Evolutionary conservation across 2,113 vertebrate genomes (phyloP).

Genomic region (Rhea americana): DNA sequence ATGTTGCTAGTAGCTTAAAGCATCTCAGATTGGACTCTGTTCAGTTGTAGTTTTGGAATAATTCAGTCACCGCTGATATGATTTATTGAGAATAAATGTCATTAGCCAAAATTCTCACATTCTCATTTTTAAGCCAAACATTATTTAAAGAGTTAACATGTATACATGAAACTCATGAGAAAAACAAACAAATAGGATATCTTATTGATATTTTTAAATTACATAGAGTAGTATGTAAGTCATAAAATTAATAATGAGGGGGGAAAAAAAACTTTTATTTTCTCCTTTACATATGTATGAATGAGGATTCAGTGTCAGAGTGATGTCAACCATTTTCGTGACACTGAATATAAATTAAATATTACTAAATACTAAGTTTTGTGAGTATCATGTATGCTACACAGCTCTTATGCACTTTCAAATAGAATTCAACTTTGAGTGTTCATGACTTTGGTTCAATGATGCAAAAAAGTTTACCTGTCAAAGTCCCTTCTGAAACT

Average conservation of each 20-base stretch:
- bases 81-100: background rate
- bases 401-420: background rate
- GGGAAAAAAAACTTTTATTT: background rate
- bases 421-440: background rate
- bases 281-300: background rate
- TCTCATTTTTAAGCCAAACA: background rate
- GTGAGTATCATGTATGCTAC: fast-evolving
- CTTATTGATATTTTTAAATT: background rate
- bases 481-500: background rate
- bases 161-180: background rate
- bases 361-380: background rate
- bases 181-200: background rate
- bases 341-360: background rate
- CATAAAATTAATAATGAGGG: background rate
- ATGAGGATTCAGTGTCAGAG: background rate
- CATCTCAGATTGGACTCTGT: background rate
- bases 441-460: background rate
- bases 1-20: background rate
- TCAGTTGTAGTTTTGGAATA: background rate
- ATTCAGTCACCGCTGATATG: background rate
- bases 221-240: fast-evolving
- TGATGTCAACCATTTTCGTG: background rate
- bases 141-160: background rate
- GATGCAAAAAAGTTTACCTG: background rate
- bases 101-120: background rate